phyloP scores from a whole-genome alignment of 2,888 invertebrate species.

The Tenthredo notha region DNA sequence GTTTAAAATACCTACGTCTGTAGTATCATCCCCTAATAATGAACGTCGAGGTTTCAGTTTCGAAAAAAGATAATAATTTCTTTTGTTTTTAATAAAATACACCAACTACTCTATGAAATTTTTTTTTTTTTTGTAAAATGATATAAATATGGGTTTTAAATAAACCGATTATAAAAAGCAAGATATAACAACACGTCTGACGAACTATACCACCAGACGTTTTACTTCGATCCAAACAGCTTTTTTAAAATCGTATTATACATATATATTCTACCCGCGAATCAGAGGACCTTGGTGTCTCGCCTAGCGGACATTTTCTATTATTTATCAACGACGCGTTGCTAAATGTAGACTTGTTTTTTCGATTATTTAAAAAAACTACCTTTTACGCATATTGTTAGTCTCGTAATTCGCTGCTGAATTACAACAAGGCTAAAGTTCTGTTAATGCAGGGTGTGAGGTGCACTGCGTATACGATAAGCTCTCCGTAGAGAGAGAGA shows the following conservation, averaged over 20 bases:
- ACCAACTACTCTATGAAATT: neutral
- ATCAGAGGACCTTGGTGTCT: neutral
- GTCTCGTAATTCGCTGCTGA: neutral
- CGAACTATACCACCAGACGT: slow-evolving; percentile 6
- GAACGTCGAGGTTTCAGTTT: neutral
- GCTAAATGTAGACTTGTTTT: slow-evolving; percentile 25
- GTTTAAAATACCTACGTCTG: neutral
- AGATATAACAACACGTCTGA: neutral
- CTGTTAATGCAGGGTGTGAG: neutral
- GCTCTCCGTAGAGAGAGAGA: neutral
- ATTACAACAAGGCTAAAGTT: neutral
- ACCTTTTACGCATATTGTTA: neutral
- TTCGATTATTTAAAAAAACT: neutral
- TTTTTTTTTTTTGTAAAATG: neutral
- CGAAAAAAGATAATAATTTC: neutral
- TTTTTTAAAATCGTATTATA: slow-evolving; percentile 3
- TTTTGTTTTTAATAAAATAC: neutral
- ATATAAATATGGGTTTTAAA: neutral
- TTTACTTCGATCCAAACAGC: neutral
- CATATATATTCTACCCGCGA: neutral
- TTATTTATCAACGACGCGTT: slow-evolving; percentile 15
- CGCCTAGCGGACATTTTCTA: neutral
- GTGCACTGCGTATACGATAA: neutral
- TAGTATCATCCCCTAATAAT: neutral
- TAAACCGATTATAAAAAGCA: neutral